phyloP scores from a whole-genome alignment of 1,140 invertebrate genomes.

The Bombus picipes region DNA sequence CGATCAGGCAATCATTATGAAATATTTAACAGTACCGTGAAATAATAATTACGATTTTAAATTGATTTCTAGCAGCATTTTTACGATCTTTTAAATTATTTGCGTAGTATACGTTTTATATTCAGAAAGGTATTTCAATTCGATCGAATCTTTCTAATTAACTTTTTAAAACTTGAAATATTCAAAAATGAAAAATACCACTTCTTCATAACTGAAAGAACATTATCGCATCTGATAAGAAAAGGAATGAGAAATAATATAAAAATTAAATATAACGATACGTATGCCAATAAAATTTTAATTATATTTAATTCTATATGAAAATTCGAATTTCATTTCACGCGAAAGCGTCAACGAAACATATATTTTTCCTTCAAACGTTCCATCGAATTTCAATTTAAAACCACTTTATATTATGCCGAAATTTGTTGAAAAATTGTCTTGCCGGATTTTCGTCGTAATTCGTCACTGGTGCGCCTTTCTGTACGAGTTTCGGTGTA shows the following conservation, averaged over 20 bases:
- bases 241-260: too few relatives aligned
- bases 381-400: neutral
- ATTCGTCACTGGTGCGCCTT: neutral
- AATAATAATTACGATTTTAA: neutral
- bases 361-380: neutral
- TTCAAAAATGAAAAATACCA: too few relatives aligned
- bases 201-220: too few relatives aligned
- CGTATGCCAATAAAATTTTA: neutral
- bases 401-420: neutral
- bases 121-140: neutral
- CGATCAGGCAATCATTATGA: neutral
- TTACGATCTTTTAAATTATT: too few relatives aligned
- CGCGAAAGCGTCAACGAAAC: neutral
- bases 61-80: too few relatives aligned
- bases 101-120: neutral
- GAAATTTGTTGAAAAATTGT: neutral
- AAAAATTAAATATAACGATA: too few relatives aligned
- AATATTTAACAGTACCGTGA: neutral
- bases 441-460: neutral
- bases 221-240: too few relatives aligned
- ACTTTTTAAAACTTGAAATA: neutral
- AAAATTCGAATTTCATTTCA: too few relatives aligned
- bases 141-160: neutral
- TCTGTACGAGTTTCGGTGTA: neutral
- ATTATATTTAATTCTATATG: neutral